Conservation (phyloP, 1,140 invertebrate genomes). For the Neodiprion lecontei region DNA sequence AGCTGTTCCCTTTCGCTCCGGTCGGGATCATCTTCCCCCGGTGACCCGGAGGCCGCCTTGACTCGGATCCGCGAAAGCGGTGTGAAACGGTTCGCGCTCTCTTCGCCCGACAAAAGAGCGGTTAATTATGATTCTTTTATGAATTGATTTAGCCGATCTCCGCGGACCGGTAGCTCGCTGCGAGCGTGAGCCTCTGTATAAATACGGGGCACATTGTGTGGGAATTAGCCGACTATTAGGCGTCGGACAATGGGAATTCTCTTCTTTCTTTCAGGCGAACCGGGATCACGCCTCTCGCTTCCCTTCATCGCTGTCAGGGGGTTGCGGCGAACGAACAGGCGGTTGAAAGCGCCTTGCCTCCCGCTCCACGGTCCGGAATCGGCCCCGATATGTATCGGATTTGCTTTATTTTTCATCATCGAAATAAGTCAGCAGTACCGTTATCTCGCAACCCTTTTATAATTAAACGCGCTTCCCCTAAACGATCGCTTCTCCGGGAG, state of each 20-base stretch:
- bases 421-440: not conserved
- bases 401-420: too few species aligned
- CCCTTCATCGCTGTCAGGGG: too few species aligned
- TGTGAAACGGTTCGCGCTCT: not conserved
- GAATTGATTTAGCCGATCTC: conserved; percentile 53
- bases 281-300: too few species aligned
- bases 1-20: not conserved
- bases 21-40: not conserved
- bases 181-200: conserved; percentile 36
- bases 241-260: conserved; percentile 45
- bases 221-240: conserved; percentile 56
- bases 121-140: conserved; percentile 58
- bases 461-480: not conserved
- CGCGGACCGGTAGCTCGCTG: conserved; percentile 40
- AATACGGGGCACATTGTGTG: conserved; percentile 50
- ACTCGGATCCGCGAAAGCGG: not conserved
- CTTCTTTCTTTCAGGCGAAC: conserved; percentile 40
- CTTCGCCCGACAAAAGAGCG: conserved; percentile 45
- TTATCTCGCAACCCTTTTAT: not conserved
- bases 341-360: too few species aligned
- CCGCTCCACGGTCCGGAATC: too few species aligned
- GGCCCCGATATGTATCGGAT: too few species aligned
- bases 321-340: too few species aligned
- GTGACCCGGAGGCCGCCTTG: not conserved
- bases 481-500: too few species aligned